phyloP scores from a whole-genome alignment of 2,113 vertebrate species.

The Ammodytes dubius region DNA sequence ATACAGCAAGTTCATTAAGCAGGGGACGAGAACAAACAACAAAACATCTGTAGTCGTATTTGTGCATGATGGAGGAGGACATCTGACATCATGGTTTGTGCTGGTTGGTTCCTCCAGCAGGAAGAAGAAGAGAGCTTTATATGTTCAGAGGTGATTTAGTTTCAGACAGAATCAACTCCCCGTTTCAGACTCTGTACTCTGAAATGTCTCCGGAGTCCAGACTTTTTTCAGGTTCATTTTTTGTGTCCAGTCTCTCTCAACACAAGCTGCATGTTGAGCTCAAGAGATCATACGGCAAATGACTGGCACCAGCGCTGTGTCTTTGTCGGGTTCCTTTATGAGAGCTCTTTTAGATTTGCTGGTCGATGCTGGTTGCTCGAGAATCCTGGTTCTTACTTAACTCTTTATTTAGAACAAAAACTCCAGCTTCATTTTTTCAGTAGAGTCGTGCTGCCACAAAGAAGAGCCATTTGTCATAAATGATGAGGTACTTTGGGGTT shows the following conservation, averaged over 20 bases:
- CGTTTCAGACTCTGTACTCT: neutral
- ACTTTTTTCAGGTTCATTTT: neutral
- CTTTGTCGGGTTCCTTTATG: neutral
- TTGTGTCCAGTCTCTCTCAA: constrained; percentile 1
- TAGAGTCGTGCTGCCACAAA: neutral
- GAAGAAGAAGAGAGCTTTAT: constrained; percentile 8
- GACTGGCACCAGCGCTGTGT: neutral
- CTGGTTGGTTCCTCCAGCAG: constrained; percentile 37
- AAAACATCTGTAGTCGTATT: constrained; percentile 14
- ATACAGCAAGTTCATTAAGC: neutral
- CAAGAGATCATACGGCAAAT: neutral
- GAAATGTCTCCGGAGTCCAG: neutral
- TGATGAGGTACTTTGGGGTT: neutral
- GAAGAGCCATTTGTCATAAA: neutral
- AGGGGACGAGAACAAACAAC: neutral
- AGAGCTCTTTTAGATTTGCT: neutral
- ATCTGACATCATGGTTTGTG: constrained; percentile 46
- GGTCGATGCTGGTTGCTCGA: neutral
- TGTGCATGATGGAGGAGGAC: neutral
- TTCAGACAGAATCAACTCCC: neutral
- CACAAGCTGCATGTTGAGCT: neutral
- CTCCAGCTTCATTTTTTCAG: neutral
- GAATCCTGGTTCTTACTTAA: neutral
- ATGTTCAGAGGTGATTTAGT: neutral
- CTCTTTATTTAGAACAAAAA: neutral